Conservation (phyloP, 2,113 vertebrate species). For the Triplophysa rosa region DNA sequence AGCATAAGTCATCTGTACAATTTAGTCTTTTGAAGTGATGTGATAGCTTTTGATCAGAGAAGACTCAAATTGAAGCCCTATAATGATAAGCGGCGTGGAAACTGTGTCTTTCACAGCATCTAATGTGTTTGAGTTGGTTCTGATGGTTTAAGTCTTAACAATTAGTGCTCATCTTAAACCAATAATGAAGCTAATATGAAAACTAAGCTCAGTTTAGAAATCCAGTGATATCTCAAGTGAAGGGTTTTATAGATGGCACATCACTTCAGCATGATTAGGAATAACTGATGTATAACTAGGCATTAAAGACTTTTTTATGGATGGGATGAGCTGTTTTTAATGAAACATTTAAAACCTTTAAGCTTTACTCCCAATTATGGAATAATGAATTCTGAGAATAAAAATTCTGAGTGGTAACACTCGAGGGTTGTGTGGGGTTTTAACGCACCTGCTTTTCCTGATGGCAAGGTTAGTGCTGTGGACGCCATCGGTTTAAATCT, state of each 20-base stretch:
- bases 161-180: background rate
- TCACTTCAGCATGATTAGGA: background rate
- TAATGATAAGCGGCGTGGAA: background rate
- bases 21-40: too few species aligned
- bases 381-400: too few species aligned
- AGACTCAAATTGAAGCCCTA: background rate
- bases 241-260: background rate
- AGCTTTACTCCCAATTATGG: background rate
- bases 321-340: slow-evolving; percentile 4
- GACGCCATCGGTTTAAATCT: background rate
- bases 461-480: slow-evolving; percentile 9
- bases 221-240: too few species aligned
- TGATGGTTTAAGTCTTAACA: too few species aligned
- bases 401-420: background rate
- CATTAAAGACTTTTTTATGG: background rate
- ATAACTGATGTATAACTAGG: background rate
- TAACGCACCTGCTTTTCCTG: background rate
- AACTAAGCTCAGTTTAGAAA: background rate
- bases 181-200: background rate
- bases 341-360: too few species aligned
- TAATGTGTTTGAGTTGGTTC: background rate
- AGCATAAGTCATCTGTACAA: too few species aligned
- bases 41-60: too few species aligned
- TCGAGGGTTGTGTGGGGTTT: background rate
- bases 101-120: background rate